Evolutionary conservation across 2,113 vertebrate species (phyloP), one percentile per base, ranked within the genome.

Genomic region (Collichthys lucidus): DNA sequence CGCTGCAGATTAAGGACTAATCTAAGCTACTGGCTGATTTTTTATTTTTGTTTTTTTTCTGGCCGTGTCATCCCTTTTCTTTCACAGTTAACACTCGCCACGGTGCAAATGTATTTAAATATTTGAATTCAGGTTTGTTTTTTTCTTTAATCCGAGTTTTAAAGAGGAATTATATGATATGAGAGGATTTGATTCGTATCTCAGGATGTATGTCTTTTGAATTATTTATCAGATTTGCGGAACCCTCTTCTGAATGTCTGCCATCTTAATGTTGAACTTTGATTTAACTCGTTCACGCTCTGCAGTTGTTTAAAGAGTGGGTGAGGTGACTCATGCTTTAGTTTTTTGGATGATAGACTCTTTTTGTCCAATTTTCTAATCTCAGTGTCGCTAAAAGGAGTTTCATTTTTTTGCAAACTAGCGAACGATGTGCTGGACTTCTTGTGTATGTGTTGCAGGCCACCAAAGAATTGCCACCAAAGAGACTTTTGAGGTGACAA

Each of bases 1-100:
- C 19, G 16, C 0, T 66, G 82, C 80, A 85, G 81, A 90, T 86
- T 80, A 83, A 84, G 62, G 60, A 63, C 65, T 81, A 82, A 89
- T 83, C 79, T 77, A 46, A 47, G 73, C 82, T 75, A 82, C 74
- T 62, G 78, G 74, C 81, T 44, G 56, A 55, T 67, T 74, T 74
- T 63, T 35, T 2, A 8, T 35, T 6, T 35, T 35, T 6, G 5
- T 35, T 35, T 8, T 35, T n/a, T 44, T 26, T 56, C 9, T 50
- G 22, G 40, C 22, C 47, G 56, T 72, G 24, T 70, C 68, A 64
- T 84, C 78, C 29, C 2, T 57, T 62, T 79, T 0, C 19, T 71
- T 20, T 11, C 22, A 77, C 47, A 15, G 79, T 61, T 65, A 74
- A 69, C 81, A 53, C 56, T 57, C 74, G 29, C 11, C 15, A n/a